Evolutionary conservation across 1,140 invertebrate genomes (phyloP).

Genomic region (Asbolus verrucosus): DNA sequence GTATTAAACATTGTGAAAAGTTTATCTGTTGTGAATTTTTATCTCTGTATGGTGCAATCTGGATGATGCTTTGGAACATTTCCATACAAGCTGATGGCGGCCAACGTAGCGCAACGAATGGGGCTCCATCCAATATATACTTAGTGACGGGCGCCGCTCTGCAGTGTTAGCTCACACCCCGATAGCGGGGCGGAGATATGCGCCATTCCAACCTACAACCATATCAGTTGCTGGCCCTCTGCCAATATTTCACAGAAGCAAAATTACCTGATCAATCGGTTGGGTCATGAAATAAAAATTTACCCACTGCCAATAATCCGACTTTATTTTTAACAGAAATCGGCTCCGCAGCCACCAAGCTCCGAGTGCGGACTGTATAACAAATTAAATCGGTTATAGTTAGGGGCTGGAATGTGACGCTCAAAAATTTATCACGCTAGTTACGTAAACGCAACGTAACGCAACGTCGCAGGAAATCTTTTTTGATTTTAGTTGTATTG

Average conservation of each 20-base stretch:
- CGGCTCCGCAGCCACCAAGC: too few relatives aligned
- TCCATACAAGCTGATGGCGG: conserved; percentile 51
- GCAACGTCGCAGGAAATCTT: too few relatives aligned
- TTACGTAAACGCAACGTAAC: too few relatives aligned
- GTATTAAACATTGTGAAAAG: not conserved
- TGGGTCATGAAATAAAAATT: conserved; percentile 25
- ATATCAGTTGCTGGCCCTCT: conserved; percentile 46
- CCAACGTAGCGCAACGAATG: conserved; percentile 56
- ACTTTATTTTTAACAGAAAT: too few relatives aligned
- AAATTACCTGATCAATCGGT: conserved; percentile 34
- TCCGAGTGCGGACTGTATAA: too few relatives aligned
- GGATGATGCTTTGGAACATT: conserved; percentile 12
- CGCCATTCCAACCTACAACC: conserved; percentile 54
- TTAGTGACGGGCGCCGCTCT: conserved; percentile 51
- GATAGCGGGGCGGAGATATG: conserved; percentile 55
- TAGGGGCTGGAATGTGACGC: too few relatives aligned
- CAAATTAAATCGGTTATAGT: too few relatives aligned
- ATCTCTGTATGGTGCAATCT: conserved; percentile 18
- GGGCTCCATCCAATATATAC: conserved; percentile 59
- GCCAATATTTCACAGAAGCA: conserved; percentile 44
- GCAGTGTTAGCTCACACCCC: conserved; percentile 54
- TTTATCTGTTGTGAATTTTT: conserved; percentile 3
- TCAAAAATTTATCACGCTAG: too few relatives aligned
- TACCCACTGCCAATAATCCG: conserved; percentile 16
- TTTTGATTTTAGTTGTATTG: too few relatives aligned